Evolutionary conservation across 2,888 invertebrate species (phyloP).

Genomic region (Suillia variegata): DNA sequence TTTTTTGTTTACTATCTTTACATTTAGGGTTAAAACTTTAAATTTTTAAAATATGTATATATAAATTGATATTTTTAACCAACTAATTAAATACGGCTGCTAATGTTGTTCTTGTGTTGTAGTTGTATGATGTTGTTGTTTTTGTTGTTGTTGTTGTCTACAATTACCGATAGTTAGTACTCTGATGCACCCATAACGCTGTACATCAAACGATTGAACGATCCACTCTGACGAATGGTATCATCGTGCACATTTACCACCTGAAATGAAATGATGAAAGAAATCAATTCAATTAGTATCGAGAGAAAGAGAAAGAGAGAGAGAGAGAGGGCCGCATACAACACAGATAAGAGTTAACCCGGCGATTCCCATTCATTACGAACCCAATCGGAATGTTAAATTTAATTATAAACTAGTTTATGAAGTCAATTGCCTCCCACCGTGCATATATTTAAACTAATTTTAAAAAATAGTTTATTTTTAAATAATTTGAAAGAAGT

Average conservation of each 20-base stretch:
- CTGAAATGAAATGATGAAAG: constrained; percentile 30
- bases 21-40: neutral
- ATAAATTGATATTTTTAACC: neutral
- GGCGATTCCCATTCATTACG: too few relatives aligned
- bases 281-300: neutral
- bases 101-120: constrained; percentile 9
- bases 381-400: too few relatives aligned
- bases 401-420: too few relatives aligned
- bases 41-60: constrained; percentile 1
- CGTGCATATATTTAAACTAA: too few relatives aligned
- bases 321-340: neutral
- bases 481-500: too few relatives aligned
- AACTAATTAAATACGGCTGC: neutral
- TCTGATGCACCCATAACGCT: constrained; percentile 83
- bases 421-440: too few relatives aligned
- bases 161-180: constrained; percentile 61
- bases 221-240: constrained; percentile 87
- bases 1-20: neutral
- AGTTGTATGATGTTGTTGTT: constrained; percentile 24
- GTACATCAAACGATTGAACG: constrained; percentile 91
- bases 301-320: neutral
- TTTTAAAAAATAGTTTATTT: too few relatives aligned
- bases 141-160: constrained; percentile 23
- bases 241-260: constrained; percentile 70
- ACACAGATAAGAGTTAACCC: too few relatives aligned